Conservation (phyloP, 2,888 invertebrate genomes). For the Agrypnus murinus region DNA sequence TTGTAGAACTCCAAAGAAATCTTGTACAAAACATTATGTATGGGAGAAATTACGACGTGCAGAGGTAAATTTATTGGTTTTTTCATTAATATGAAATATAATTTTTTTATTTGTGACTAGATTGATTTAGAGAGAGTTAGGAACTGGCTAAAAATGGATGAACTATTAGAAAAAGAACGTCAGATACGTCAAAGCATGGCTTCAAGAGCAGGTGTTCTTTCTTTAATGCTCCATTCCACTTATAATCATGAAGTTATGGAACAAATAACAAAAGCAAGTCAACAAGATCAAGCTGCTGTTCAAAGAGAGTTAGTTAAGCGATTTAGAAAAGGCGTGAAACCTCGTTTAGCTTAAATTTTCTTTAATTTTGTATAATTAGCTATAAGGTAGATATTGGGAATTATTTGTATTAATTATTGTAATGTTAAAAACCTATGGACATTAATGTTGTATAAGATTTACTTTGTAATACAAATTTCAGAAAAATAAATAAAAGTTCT, state of each 20-base stretch:
- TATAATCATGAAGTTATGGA: conserved; percentile 95
- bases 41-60: conserved; percentile 97
- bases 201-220: conserved; percentile 92
- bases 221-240: conserved; percentile 96
- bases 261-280: conserved; percentile 74
- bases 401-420: no score
- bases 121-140: conserved; percentile 95
- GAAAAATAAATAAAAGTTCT: no score
- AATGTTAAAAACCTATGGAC: no score
- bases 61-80: conserved; percentile 76
- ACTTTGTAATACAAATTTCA: no score
- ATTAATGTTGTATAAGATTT: no score
- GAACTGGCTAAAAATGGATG: conserved; percentile 95
- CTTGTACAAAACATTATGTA: conserved; percentile 92
- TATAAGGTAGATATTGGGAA: no score
- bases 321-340: conserved; percentile 57
- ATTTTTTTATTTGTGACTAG: conserved; percentile 69
- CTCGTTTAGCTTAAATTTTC: conserved; percentile 46
- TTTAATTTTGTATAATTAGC: no score
- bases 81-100: no score
- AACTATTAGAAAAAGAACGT: conserved; percentile 94
- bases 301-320: conserved; percentile 70
- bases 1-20: conserved; percentile 91
- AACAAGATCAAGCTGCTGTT: conserved; percentile 72
- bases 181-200: conserved; percentile 84